A percentile compares a stretch with the other conserved stretches of the same genome.
Conservation (phyloP, 2,888 invertebrate genomes). For the Epirrita christyi region DNA sequence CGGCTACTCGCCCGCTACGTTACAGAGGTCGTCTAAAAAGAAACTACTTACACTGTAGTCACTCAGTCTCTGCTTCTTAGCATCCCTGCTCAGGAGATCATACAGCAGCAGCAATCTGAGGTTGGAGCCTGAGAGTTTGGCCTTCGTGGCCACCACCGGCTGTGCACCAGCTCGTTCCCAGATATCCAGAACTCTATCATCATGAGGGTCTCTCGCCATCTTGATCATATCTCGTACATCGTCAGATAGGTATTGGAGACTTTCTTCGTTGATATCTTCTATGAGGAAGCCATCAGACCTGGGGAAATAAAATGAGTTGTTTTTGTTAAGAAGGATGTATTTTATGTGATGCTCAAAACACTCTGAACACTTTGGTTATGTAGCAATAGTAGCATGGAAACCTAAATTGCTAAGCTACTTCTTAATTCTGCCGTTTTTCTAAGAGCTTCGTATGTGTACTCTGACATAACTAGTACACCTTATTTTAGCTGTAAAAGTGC, state of each 20-base stretch:
- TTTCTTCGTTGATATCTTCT: conserved; percentile 68
- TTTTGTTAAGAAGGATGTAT: too few species aligned
- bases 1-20: too few species aligned
- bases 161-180: conserved; percentile 64
- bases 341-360: too few species aligned
- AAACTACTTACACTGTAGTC: conserved; percentile 83
- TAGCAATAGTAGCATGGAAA: too few species aligned
- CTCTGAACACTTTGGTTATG: too few species aligned
- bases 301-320: not conserved
- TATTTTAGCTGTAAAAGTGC: too few species aligned
- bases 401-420: too few species aligned
- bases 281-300: conserved; percentile 61
- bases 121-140: conserved; percentile 84
- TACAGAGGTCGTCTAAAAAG: too few species aligned
- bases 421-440: too few species aligned
- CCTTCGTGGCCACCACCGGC: conserved; percentile 66
- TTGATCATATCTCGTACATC: conserved; percentile 73
- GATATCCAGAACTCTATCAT: conserved; percentile 68
- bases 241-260: conserved; percentile 72
- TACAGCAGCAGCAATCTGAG: conserved; percentile 85
- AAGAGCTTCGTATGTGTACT: too few species aligned
- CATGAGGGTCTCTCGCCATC: conserved; percentile 67
- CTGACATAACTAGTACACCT: too few species aligned
- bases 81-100: conserved; percentile 87
- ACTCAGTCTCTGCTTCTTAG: conserved; percentile 86